Evolutionary conservation across 2,797 vertebrate genomes (phyloP).

Genomic region (Pantherophis vulpinus): DNA sequence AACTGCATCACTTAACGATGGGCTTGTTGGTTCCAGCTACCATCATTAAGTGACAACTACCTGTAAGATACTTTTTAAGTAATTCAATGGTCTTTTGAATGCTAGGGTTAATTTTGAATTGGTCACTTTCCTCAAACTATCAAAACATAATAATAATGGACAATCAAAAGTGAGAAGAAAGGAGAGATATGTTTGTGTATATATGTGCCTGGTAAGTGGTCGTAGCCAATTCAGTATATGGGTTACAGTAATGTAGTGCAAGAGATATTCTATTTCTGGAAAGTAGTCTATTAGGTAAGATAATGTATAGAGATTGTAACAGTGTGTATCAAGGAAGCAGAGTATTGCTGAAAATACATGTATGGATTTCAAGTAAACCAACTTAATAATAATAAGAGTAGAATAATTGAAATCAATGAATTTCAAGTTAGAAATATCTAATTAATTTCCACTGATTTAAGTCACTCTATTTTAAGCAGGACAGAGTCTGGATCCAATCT

Average conservation of each 20-base stretch:
- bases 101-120: conserved; percentile 52
- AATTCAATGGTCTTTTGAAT: conserved; percentile 32
- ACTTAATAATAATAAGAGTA: neutral
- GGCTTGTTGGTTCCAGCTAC: neutral
- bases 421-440: neutral
- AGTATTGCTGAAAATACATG: neutral
- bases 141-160: conserved; percentile 29
- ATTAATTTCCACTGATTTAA: neutral
- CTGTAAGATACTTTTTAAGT: conserved; percentile 44
- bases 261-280: neutral
- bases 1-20: neutral
- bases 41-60: neutral
- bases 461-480: neutral
- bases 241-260: neutral
- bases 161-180: neutral
- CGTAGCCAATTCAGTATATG: neutral
- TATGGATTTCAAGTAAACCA: neutral
- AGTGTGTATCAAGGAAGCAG: neutral
- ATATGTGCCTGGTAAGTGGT: neutral
- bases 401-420: neutral
- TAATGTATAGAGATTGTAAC: neutral
- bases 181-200: neutral
- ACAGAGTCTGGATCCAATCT: neutral
- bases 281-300: neutral
- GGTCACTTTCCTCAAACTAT: conserved; percentile 30